Evolutionary conservation across 2,797 vertebrate genomes (phyloP).

Genomic region (Macropodus opercularis): DNA sequence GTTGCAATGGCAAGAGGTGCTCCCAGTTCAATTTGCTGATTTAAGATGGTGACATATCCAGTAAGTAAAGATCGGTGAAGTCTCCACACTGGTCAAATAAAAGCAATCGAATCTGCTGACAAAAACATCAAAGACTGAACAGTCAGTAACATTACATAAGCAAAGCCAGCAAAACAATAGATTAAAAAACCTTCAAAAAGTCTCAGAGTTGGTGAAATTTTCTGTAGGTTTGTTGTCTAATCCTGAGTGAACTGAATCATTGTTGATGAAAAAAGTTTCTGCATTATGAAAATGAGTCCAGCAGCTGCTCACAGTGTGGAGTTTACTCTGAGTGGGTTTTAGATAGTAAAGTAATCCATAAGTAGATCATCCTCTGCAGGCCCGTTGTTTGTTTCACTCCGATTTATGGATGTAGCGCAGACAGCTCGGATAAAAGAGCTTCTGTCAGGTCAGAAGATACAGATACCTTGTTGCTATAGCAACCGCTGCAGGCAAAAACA

Average conservation of each 20-base stretch:
- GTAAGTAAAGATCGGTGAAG: background rate
- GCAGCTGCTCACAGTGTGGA: background rate
- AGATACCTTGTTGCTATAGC: constrained; percentile 50
- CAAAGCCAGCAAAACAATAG: background rate
- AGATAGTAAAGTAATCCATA: constrained; percentile 1
- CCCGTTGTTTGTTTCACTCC: constrained; percentile 22
- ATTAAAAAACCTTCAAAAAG: background rate
- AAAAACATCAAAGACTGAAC: background rate
- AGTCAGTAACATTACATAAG: background rate
- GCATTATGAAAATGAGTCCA: background rate
- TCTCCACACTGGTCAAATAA: no score
- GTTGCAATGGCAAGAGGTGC: background rate
- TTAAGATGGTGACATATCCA: background rate
- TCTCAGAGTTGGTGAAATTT: background rate
- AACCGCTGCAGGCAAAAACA: constrained; percentile 42
- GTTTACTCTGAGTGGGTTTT: constrained; percentile 5
- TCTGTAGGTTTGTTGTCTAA: background rate
- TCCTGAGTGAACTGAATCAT: background rate
- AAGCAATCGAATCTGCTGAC: background rate
- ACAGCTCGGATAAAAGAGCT: constrained; percentile 41
- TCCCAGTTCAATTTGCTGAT: background rate
- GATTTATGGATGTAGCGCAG: constrained; percentile 35
- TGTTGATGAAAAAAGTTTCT: background rate
- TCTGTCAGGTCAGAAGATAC: constrained; percentile 29
- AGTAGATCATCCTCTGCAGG: background rate